Conservation (phyloP, 2,888 invertebrate genomes). For the Nemotelus nigrinus region DNA sequence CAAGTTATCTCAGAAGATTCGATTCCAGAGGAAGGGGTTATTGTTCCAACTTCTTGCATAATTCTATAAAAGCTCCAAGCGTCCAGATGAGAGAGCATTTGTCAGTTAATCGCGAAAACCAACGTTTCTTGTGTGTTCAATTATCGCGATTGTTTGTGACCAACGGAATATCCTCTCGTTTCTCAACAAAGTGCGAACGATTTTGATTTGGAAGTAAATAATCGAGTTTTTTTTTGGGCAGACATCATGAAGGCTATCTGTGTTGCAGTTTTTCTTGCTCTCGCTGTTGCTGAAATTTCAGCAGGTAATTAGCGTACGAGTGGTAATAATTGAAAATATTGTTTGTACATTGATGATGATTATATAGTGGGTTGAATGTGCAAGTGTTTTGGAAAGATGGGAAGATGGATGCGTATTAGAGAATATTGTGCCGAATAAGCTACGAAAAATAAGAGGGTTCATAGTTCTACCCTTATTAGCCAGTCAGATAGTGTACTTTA, state of each 20-base stretch:
- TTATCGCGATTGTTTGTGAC: not conserved
- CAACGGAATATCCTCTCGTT: not conserved
- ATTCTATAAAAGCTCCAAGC: slow-evolving; percentile 22
- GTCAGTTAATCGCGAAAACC: slow-evolving; percentile 33
- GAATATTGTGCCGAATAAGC: too few species aligned
- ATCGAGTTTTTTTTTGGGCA: not conserved
- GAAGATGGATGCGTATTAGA: too few species aligned
- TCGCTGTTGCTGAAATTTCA: slow-evolving; percentile 17
- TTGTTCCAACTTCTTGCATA: slow-evolving; percentile 18
- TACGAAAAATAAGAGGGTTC: too few species aligned
- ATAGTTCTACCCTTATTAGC: too few species aligned
- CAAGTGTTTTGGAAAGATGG: too few species aligned
- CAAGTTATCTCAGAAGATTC: too few species aligned
- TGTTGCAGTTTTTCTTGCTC: slow-evolving; percentile 36
- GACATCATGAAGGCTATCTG: slow-evolving; percentile 44
- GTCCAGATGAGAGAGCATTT: slow-evolving; percentile 25
- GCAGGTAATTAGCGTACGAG: slow-evolving; percentile 42
- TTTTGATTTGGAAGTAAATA: slow-evolving; percentile 8
- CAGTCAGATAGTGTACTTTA: not conserved
- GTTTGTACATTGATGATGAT: not conserved
- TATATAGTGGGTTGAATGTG: not conserved
- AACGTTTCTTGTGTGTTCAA: not conserved
- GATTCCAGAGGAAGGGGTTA: slow-evolving; percentile 11
- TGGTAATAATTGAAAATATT: not conserved
- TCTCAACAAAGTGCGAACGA: not conserved